phyloP scores from a whole-genome alignment of 2,888 invertebrate genomes.

The Harmothoe impar region DNA sequence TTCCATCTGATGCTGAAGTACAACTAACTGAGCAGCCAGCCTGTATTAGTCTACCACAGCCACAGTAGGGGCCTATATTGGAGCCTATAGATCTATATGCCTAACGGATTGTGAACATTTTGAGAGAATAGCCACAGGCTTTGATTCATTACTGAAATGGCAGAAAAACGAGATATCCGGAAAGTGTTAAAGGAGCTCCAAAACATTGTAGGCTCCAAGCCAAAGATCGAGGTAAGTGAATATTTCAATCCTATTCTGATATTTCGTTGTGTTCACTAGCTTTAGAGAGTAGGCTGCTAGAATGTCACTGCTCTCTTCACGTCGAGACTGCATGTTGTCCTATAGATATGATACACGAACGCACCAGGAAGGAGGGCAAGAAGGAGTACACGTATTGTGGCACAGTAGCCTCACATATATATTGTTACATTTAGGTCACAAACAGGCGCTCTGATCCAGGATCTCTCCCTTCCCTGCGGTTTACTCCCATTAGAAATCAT shows the following conservation, averaged over 20 bases:
- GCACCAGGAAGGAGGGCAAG: not conserved
- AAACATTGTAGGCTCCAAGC: not conserved
- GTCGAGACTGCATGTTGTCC: too few species aligned
- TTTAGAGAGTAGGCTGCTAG: not conserved
- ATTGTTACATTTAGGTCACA: not conserved
- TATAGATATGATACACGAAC: not conserved
- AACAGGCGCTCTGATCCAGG: not conserved
- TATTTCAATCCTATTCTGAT: not conserved
- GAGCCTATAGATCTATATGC: too few species aligned
- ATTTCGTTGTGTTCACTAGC: not conserved
- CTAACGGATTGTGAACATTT: too few species aligned
- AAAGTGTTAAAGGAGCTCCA: not conserved
- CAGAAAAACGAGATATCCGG: not conserved
- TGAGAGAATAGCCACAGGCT: too few species aligned
- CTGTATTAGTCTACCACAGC: too few species aligned
- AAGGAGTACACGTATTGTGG: not conserved
- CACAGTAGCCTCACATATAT: not conserved
- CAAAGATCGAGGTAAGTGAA: not conserved
- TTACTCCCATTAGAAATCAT: too few species aligned
- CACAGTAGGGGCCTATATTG: too few species aligned
- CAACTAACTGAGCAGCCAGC: too few species aligned
- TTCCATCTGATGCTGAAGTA: too few species aligned
- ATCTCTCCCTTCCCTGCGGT: too few species aligned
- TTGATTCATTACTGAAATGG: too few species aligned
- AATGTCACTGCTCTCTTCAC: not conserved